phyloP scores from a whole-genome alignment of 2,113 vertebrate species.

The Scophthalmus maximus region DNA sequence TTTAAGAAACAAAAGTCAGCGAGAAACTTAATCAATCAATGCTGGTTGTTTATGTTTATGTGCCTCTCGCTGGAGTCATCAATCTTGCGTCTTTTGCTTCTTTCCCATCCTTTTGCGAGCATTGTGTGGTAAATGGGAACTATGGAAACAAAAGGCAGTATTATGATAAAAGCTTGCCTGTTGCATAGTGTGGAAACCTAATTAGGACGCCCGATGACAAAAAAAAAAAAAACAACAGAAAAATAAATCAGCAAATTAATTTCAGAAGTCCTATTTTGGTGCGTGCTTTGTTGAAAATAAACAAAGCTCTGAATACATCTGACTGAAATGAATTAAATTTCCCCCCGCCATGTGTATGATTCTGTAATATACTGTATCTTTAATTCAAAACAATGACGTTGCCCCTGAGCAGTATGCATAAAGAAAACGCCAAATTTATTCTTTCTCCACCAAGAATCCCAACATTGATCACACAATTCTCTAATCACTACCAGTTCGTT shows the following conservation, averaged over 20 bases:
- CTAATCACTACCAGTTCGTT: slow-evolving; percentile 65
- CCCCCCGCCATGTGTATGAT: slow-evolving; percentile 9
- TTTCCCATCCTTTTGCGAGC: slow-evolving; percentile 58
- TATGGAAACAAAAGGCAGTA: slow-evolving; percentile 69
- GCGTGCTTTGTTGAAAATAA: slow-evolving; percentile 63
- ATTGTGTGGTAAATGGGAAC: slow-evolving; percentile 64
- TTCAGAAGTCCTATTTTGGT: slow-evolving; percentile 55
- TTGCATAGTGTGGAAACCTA: slow-evolving; percentile 73
- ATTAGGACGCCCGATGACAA: slow-evolving; percentile 60
- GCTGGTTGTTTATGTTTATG: slow-evolving; percentile 80
- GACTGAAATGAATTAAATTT: slow-evolving; percentile 43
- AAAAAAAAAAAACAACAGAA: slow-evolving; percentile 34
- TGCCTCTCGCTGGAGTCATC: slow-evolving; percentile 74
- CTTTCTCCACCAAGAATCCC: slow-evolving; percentile 2
- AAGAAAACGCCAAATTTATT: slow-evolving; percentile 26
- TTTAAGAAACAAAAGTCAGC: slow-evolving; percentile 79
- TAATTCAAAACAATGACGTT: slow-evolving; percentile 38
- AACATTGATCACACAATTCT: slow-evolving; percentile 18
- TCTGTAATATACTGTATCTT: slow-evolving; percentile 27
- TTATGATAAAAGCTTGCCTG: slow-evolving; percentile 72
- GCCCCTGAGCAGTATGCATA: background rate
- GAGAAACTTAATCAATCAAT: slow-evolving; percentile 81
- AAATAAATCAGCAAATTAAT: slow-evolving; percentile 75
- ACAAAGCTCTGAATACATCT: slow-evolving; percentile 52
- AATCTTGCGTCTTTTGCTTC: slow-evolving; percentile 65